These are phyloP conservation scores for Synanthedon tipuliformis DNA, from an alignment of 2,888 invertebrate genomes.

Conservation along the genomic window DNA sequence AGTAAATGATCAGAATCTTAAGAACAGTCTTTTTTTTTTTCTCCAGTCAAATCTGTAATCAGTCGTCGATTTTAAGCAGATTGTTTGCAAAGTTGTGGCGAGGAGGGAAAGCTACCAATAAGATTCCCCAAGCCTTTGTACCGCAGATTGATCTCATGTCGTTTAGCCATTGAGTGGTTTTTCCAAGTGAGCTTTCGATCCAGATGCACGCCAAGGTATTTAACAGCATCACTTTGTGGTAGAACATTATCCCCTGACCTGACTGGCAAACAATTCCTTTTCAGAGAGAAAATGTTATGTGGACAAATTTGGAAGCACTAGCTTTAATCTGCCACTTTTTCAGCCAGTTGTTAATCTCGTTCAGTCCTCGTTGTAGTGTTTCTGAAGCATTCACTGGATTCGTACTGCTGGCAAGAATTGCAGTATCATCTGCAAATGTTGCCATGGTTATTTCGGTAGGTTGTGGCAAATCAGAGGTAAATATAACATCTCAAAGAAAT, in stretches of 20 bases:
- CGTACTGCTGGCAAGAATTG: background rate
- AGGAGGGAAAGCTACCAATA: too few species aligned
- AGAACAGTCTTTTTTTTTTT: too few species aligned
- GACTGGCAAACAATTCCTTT: background rate
- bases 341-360: background rate
- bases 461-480: conserved; percentile 1
- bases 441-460: background rate
- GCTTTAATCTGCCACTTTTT: background rate
- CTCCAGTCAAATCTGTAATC: too few species aligned
- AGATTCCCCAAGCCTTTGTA: background rate
- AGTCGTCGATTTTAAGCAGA: too few species aligned
- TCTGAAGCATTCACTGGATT: background rate
- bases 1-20: too few species aligned
- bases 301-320: background rate
- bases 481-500: background rate
- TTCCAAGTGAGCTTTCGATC: too few species aligned
- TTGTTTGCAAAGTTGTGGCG: too few species aligned
- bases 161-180: too few species aligned
- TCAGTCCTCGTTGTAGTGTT: background rate
- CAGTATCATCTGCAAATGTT: conserved; percentile 4
- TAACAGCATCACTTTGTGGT: background rate
- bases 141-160: too few species aligned
- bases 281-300: background rate
- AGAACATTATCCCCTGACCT: background rate
- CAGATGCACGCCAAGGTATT: too few species aligned